Base-by-base conservation (phyloP, 2,888 invertebrate species). In the Heliothis peltigera region DNA sequence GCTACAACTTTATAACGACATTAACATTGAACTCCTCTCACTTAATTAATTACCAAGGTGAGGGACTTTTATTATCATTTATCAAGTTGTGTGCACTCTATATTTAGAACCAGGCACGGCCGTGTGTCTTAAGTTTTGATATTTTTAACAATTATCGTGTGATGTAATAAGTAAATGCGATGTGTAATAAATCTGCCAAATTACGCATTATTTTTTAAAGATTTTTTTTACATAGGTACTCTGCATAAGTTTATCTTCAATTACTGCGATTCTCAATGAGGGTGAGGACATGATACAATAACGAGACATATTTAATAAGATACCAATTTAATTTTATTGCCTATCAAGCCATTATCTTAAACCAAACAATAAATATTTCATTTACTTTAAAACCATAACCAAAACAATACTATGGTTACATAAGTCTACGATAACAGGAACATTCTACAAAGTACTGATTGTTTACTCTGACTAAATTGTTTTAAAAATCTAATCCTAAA, bases 281-380 rank as follows among this genome's bases (percentile, higher is more conserved):
- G 59, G 57, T 57, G 44, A 52, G 28, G 42, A 22, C 15, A 60
- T 76, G 65, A 73, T 76, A 47, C 77, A 81, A 79, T 74, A 73
- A 77, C 21, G 59, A 73, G 17, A 52, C 64, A 71, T 39, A 56
- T 70, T 83, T 59, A 70, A 65, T 77, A 70, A 77, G 65, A 64
- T 74, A 70, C 55, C 61, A 77, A 68, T 79, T 77, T 79, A 77
- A 77, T 80, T 62, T 70, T 72, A 79, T 76, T 61, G 56, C 58
- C 62, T 70, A 72, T 47, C 57, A 62, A 55, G 64, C 66, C 18
- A 52, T 74, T 84, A 87, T 86, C 84, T 64, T 70, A 83, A 75
- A 65, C 54, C 74, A 85, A 83, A 87, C 82, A 87, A 84, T 86
- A 85, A 85, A 87, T 85, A 87, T 79, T 75, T 77, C 75, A 69